phyloP scores from a whole-genome alignment of 2,888 invertebrate genomes.

The Plebejus anna region DNA sequence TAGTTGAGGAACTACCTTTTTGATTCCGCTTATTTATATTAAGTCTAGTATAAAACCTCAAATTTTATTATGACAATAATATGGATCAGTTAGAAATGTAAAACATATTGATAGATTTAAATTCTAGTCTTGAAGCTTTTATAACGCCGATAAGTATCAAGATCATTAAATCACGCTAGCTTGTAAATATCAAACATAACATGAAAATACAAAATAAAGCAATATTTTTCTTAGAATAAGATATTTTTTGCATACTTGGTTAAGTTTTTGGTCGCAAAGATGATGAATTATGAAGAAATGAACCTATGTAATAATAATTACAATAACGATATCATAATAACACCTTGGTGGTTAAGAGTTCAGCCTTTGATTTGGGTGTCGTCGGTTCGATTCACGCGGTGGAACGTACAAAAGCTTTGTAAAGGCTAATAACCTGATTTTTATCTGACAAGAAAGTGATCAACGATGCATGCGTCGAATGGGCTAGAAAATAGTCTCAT shows the following conservation, averaged over 20 bases:
- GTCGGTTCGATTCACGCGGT: too few species aligned
- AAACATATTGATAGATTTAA: not conserved
- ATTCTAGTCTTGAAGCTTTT: not conserved
- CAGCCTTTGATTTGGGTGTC: too few species aligned
- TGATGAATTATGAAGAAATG: not conserved
- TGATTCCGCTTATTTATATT: not conserved
- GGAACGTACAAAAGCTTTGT: too few species aligned
- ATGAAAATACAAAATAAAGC: not conserved
- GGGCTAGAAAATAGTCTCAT: too few species aligned
- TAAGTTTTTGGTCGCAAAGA: not conserved
- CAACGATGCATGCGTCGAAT: too few species aligned
- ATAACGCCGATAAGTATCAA: constrained; percentile 7
- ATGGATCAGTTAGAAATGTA: not conserved
- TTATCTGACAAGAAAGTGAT: too few species aligned
- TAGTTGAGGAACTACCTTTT: too few species aligned
- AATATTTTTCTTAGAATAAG: not conserved
- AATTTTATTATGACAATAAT: not conserved
- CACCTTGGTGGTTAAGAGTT: too few species aligned
- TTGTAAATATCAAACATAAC: constrained; percentile 5
- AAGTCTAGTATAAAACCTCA: not conserved
- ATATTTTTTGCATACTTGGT: not conserved
- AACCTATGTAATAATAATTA: too few species aligned
- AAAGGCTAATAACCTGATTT: too few species aligned
- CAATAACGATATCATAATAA: too few species aligned
- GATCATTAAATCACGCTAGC: not conserved